These are phyloP conservation scores for Malacosoma neustria DNA, from an alignment of 2,888 invertebrate genomes.

Conservation along the genomic window DNA sequence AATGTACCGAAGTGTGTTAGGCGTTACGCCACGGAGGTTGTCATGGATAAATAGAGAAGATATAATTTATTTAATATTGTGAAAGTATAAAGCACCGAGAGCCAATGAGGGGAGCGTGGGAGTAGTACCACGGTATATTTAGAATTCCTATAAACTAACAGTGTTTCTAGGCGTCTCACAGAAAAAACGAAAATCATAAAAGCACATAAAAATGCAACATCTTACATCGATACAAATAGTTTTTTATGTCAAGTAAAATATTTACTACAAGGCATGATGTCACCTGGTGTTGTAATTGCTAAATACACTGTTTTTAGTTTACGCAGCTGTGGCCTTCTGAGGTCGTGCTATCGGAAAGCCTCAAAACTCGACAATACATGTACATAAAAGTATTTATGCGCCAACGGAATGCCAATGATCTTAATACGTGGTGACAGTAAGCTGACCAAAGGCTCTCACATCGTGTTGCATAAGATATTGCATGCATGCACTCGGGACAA, in stretches of 20 bases:
- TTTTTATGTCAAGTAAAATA: constrained; percentile 21
- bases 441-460: not conserved
- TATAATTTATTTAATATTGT: too few species aligned
- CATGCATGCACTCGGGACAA: too few species aligned
- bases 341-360: constrained; percentile 37
- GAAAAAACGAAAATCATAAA: too few species aligned
- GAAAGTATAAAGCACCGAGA: too few species aligned
- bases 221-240: not conserved
- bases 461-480: constrained; percentile 4
- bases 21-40: too few species aligned
- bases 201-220: constrained; percentile 1
- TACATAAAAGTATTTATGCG: constrained; percentile 3
- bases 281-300: constrained; percentile 50
- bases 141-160: constrained; percentile 15
- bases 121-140: constrained; percentile 19
- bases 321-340: constrained; percentile 63
- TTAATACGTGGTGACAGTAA: not conserved
- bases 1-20: too few species aligned
- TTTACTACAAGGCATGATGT: constrained; percentile 37
- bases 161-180: constrained; percentile 5
- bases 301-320: constrained; percentile 39
- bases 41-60: too few species aligned
- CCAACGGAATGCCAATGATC: constrained; percentile 1
- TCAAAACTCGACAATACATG: constrained; percentile 27
- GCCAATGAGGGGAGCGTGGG: constrained; percentile 33